Percentiles rank a stretch among this genome's conserved stretches.
Evolutionary conservation across 1,140 invertebrate genomes (phyloP).

Genomic region (Samia ricini): DNA sequence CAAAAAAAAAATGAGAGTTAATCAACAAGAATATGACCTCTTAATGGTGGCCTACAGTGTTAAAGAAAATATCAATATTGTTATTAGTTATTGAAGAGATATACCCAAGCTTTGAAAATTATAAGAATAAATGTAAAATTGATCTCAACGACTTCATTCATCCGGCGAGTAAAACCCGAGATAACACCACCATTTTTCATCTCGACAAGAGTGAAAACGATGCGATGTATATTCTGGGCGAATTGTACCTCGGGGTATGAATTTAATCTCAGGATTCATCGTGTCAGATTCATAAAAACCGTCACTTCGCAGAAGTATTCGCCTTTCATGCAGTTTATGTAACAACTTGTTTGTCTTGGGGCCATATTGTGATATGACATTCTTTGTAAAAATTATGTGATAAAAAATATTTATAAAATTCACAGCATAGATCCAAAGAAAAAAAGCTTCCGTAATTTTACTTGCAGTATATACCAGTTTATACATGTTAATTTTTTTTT

Average conservation of each 20-base stretch:
- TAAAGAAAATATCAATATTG: too few relatives aligned
- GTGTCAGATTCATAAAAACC: conserved; percentile 64
- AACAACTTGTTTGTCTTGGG: conserved; percentile 25
- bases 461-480: too few relatives aligned
- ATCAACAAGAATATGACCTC: too few relatives aligned
- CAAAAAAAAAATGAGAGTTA: too few relatives aligned
- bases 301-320: conserved; percentile 55
- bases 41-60: too few relatives aligned
- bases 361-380: not conserved
- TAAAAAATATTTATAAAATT: not conserved
- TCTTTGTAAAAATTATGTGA: not conserved
- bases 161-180: conserved; percentile 47
- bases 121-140: not conserved
- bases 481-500: too few relatives aligned
- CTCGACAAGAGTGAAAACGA: conserved; percentile 51
- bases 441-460: not conserved
- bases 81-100: too few relatives aligned
- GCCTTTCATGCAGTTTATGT: conserved; percentile 30
- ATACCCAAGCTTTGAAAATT: not conserved
- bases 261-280: conserved; percentile 71
- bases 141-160: not conserved
- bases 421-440: not conserved
- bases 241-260: conserved; percentile 68
- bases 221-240: conserved; percentile 58
- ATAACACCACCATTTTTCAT: conserved; percentile 70